These are phyloP conservation scores for Hybos culiciformis DNA, from an alignment of 2,888 invertebrate genomes.

Conservation along the genomic window DNA sequence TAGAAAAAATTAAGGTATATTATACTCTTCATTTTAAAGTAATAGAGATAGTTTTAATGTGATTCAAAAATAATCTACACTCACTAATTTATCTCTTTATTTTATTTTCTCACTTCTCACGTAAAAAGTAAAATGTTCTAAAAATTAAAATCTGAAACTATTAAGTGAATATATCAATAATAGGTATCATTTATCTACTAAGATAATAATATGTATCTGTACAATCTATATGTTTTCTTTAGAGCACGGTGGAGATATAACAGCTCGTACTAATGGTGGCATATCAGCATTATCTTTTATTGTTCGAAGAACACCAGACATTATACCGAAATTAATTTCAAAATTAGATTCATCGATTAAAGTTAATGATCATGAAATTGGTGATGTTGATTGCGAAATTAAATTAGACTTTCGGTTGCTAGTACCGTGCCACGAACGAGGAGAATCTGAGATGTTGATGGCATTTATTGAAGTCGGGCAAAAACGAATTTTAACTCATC, in stretches of 20 bases:
- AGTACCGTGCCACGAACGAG: conserved; percentile 46
- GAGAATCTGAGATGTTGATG: conserved; percentile 56
- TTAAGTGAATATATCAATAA: too few relatives aligned
- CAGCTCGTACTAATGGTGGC: conserved; percentile 65
- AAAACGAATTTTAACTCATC: conserved; percentile 65
- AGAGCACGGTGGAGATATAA: conserved; percentile 70
- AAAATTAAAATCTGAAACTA: too few relatives aligned
- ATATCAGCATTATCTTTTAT: conserved; percentile 69
- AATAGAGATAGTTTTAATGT: too few relatives aligned
- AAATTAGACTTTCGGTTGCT: conserved; percentile 50
- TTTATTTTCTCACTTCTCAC: too few relatives aligned
- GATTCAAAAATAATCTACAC: too few relatives aligned
- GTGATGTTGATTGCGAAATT: conserved; percentile 74
- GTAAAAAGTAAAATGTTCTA: too few relatives aligned
- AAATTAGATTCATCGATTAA: conserved; percentile 64
- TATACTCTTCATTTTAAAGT: too few relatives aligned
- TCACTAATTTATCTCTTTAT: too few relatives aligned
- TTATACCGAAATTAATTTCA: conserved; percentile 53
- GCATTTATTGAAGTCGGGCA: conserved; percentile 69
- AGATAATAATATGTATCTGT: too few relatives aligned
- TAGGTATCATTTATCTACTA: too few relatives aligned
- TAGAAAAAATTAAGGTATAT: too few relatives aligned
- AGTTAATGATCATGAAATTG: conserved; percentile 69
- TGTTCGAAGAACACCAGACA: conserved; percentile 70
- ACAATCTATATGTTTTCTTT: too few relatives aligned